A percentile compares a stretch with the other conserved stretches of the same genome.
phyloP scores from a whole-genome alignment of 2,888 invertebrate species.

The Heteromyza rotundicornis region DNA sequence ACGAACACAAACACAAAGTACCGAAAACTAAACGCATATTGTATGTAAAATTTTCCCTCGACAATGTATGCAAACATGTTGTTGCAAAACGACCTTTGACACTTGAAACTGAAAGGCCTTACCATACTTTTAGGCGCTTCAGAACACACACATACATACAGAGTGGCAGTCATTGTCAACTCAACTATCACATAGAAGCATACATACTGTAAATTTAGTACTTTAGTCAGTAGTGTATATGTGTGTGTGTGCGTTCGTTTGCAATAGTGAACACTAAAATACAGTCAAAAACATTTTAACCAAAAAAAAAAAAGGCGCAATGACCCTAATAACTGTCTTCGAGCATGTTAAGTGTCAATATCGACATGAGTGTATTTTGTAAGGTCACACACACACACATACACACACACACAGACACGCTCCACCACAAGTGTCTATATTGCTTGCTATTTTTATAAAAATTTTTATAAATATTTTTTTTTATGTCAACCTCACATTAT shows the following conservation, averaged over 20 bases:
- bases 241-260: background rate
- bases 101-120: background rate
- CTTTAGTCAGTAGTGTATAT: background rate
- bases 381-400: constrained; percentile 16
- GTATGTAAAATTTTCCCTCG: background rate
- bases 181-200: too few relatives aligned
- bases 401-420: constrained; percentile 14
- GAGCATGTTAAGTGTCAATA: constrained; percentile 53
- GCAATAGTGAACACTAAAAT: constrained; percentile 34
- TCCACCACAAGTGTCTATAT: too few relatives aligned
- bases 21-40: background rate
- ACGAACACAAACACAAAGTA: background rate
- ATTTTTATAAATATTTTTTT: too few relatives aligned
- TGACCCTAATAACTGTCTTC: constrained; percentile 55
- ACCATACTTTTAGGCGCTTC: constrained; percentile 4
- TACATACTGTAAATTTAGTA: background rate
- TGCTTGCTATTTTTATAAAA: too few relatives aligned
- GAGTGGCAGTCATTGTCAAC: background rate
- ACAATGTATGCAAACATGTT: background rate
- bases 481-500: background rate
- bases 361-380: constrained; percentile 39
- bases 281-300: constrained; percentile 45
- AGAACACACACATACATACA: background rate
- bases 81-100: background rate
- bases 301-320: constrained; percentile 40